These are phyloP conservation scores for Synanthedon tipuliformis DNA, from an alignment of 2,888 invertebrate genomes.

Conservation along the genomic window DNA sequence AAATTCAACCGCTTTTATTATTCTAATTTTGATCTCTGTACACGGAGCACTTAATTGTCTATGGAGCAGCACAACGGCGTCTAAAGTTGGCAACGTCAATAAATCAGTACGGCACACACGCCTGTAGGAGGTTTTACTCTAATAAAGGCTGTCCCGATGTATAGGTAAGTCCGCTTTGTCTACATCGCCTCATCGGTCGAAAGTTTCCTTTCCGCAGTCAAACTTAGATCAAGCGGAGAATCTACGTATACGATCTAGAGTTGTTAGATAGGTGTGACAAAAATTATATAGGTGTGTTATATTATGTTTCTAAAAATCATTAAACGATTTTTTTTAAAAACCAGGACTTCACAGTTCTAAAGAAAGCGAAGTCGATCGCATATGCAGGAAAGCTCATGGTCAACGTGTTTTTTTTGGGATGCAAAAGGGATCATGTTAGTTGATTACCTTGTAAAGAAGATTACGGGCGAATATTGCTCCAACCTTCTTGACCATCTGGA, in stretches of 20 bases:
- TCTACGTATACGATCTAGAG: constrained; percentile 20
- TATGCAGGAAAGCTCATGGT: too few relatives aligned
- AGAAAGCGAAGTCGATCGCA: too few relatives aligned
- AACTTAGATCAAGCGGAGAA: constrained; percentile 57
- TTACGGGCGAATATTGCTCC: background rate
- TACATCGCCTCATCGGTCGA: constrained; percentile 49
- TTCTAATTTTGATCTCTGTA: background rate
- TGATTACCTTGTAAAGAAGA: background rate
- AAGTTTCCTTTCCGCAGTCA: constrained; percentile 64
- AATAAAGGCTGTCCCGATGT: constrained; percentile 40
- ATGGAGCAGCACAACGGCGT: background rate
- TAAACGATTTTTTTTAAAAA: too few relatives aligned
- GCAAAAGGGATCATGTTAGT: too few relatives aligned
- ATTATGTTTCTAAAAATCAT: too few relatives aligned
- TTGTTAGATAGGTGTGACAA: constrained; percentile 18
- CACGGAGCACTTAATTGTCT: background rate
- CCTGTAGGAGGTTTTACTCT: constrained; percentile 27
- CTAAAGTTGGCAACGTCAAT: constrained; percentile 17
- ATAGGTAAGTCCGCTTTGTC: constrained; percentile 51
- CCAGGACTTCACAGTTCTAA: too few relatives aligned
- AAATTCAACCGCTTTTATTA: background rate
- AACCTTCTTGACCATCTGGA: background rate
- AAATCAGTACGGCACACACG: constrained; percentile 36
- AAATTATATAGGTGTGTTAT: constrained; percentile 25
- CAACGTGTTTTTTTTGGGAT: too few relatives aligned